Conservation (phyloP, 2,113 vertebrate genomes). For the Oxygymnocypris stewartii region DNA sequence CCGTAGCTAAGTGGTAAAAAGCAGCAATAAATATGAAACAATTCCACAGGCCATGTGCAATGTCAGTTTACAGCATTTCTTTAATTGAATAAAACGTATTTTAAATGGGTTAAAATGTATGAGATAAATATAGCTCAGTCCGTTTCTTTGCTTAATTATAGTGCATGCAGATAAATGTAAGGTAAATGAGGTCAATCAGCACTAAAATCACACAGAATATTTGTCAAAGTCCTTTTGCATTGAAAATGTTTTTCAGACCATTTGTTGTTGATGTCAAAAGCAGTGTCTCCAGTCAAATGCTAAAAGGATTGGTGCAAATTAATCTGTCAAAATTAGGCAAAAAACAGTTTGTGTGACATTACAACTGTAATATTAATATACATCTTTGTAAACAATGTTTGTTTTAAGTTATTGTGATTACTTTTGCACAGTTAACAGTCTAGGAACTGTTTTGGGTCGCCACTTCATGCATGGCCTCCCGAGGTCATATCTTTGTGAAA, state of each 20-base stretch:
- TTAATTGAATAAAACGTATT: neutral
- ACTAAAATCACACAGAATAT: neutral
- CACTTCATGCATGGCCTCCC: neutral
- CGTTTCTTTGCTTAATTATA: neutral
- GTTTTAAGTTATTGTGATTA: too few relatives aligned
- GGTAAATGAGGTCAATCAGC: too few relatives aligned
- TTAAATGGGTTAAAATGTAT: neutral
- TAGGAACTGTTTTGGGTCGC: neutral
- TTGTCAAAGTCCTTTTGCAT: neutral
- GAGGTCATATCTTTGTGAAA: neutral
- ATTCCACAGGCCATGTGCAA: neutral
- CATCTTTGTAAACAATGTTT: neutral
- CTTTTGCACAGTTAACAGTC: neutral
- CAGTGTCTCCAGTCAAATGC: too few relatives aligned
- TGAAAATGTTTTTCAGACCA: too few relatives aligned
- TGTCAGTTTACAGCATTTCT: neutral
- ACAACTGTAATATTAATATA: neutral
- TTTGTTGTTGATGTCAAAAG: too few relatives aligned
- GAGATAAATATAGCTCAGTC: neutral
- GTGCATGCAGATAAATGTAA: neutral
- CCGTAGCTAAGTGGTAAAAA: slow-evolving; percentile 1
- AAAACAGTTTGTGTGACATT: neutral
- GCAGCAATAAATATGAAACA: neutral
- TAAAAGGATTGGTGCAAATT: too few relatives aligned
- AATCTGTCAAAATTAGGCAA: neutral